phyloP scores from a whole-genome alignment of 2,888 invertebrate genomes.

The Xestia rhomboidea region DNA sequence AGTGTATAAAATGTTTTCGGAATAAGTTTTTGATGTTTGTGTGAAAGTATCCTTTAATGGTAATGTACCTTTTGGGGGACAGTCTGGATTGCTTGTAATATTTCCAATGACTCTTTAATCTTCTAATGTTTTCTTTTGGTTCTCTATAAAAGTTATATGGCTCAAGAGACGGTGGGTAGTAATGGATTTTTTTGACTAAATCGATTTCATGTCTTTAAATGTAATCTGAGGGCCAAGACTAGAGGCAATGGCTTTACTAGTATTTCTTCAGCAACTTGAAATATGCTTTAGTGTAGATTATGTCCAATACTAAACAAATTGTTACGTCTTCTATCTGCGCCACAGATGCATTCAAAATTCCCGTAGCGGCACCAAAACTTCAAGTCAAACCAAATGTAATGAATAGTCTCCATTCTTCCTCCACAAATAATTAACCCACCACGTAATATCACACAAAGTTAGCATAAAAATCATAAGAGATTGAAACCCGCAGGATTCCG shows the following conservation, averaged over 20 bases:
- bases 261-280: background rate
- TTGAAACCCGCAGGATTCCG: slow-evolving; percentile 45
- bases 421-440: slow-evolving; percentile 50
- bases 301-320: background rate
- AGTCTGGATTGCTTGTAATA: slow-evolving; percentile 54
- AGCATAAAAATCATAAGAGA: slow-evolving; percentile 46
- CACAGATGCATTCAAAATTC: background rate
- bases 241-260: background rate
- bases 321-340: background rate
- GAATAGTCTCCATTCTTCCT: slow-evolving; percentile 14
- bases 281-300: background rate
- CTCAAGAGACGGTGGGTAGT: background rate
- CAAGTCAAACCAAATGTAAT: slow-evolving; percentile 10
- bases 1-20: slow-evolving; percentile 78
- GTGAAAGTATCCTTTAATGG: slow-evolving; percentile 64
- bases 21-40: slow-evolving; percentile 75
- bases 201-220: background rate
- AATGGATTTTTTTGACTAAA: slow-evolving; percentile 9
- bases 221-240: background rate
- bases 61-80: slow-evolving; percentile 46
- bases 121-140: slow-evolving; percentile 5
- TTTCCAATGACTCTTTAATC: slow-evolving; percentile 47
- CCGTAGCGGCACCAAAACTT: background rate
- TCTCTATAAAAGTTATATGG: slow-evolving; percentile 25
- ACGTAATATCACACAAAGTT: slow-evolving; percentile 28